Evolutionary conservation across 92 coral and sea anemone species (phyloP).

Genomic region (Paragorgia papillata): DNA sequence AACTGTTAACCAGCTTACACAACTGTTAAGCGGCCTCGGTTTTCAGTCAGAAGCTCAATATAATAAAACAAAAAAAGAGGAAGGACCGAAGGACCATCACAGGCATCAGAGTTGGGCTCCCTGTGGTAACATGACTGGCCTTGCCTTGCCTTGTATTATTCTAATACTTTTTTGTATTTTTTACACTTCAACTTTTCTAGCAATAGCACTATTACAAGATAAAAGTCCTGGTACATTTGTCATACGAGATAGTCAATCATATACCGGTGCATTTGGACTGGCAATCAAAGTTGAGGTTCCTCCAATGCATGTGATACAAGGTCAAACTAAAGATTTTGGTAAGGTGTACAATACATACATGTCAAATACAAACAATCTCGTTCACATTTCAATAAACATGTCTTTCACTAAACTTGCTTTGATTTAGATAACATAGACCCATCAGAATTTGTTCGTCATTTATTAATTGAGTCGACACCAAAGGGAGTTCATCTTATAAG

Average conservation of each 20-base stretch:
- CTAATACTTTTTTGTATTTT: no score
- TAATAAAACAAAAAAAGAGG: no score
- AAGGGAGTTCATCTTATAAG: conserved; percentile 87
- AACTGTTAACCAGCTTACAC: no score
- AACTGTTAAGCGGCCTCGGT: no score
- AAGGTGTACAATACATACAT: conserved; percentile 16
- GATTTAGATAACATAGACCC: conserved; percentile 82
- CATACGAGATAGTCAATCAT: conserved; percentile 96
- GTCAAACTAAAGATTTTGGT: conserved; percentile 79
- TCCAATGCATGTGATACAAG: conserved; percentile 89
- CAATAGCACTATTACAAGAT: conserved; percentile 80
- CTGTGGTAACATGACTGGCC: no score
- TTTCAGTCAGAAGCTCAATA: no score
- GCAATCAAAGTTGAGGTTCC: conserved; percentile 97
- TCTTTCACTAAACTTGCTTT: no score
- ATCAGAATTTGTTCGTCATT: conserved; percentile 88
- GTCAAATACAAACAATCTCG: neutral
- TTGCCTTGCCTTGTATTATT: no score
- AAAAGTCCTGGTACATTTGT: conserved; percentile 91
- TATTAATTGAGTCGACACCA: conserved; percentile 94
- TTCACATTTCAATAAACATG: no score
- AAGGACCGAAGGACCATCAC: no score
- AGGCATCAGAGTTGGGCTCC: no score
- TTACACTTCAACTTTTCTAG: conserved; percentile 21
- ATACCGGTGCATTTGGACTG: conserved; percentile 96